Evolutionary conservation across 2,797 vertebrate genomes (phyloP).

Genomic region (Gallinago nigripennis): DNA sequence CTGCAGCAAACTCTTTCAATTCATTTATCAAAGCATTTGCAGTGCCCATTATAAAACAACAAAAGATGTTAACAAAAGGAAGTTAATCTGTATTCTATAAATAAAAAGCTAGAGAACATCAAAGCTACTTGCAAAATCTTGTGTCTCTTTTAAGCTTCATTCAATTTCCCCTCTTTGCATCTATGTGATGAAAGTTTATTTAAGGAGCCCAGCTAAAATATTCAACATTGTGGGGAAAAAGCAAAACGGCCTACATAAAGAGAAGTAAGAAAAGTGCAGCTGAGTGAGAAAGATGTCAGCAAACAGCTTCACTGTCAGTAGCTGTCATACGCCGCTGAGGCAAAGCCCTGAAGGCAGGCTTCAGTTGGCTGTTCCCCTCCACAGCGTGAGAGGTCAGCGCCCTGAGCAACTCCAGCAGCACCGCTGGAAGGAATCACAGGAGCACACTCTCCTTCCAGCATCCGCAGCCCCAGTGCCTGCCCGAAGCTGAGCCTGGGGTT

Average conservation of each 20-base stretch:
- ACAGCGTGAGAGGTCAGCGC: not conserved
- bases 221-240: not conserved
- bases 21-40: slow-evolving; percentile 54
- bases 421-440: not conserved
- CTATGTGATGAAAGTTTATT: not conserved
- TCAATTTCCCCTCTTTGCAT: not conserved
- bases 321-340: not conserved
- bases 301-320: not conserved
- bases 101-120: slow-evolving; percentile 56
- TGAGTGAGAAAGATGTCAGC: slow-evolving; percentile 6
- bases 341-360: slow-evolving; percentile 9
- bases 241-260: not conserved
- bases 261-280: not conserved
- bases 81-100: slow-evolving; percentile 60
- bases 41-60: slow-evolving; percentile 25
- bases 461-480: not conserved
- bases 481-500: not conserved
- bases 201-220: slow-evolving; percentile 16
- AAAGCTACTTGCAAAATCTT: slow-evolving; percentile 25
- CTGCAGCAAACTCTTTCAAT: slow-evolving; percentile 46
- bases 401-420: not conserved
- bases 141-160: slow-evolving; percentile 36
- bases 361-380: not conserved
- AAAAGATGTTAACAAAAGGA: slow-evolving; percentile 59
- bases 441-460: not conserved